Base-by-base conservation (phyloP, 2,797 vertebrate species). In the Gadopsis marmoratus region DNA sequence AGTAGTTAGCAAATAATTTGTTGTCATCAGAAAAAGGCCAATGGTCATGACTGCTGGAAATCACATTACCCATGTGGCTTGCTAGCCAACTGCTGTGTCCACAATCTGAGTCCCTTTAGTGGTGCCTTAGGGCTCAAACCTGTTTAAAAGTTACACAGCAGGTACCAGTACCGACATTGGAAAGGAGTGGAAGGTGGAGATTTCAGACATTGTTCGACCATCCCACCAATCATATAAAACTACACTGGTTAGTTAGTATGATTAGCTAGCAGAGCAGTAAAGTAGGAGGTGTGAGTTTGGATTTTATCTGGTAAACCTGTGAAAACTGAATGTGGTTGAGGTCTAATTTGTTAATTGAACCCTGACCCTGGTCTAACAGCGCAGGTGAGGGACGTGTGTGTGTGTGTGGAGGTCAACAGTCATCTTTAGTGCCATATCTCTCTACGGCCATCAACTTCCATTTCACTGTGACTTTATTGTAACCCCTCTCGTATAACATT, bases 51-150 rank as follows among this genome's bases (percentile, higher is more conserved):
- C 29, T 48, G 13, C 12, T 23, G 66, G 12, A 60, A 54, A 67
- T 67, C 74, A 47, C 39, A 56, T 58, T 70, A 23, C 47, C 17
- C 17, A 10, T 31, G 31, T 65, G 59, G 45, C 19, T 51, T 39
- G 8, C 7, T 14, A 41, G 39, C 17, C 59, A 45, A 48, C 43
- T 35, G 45, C 48, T 35, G 23, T 53, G 47, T 58, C 48, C 3
- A 55, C 23, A 62, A 13, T 31, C 14, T 26, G 26, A 26, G 23
- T 50, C 26, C 12, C 8, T 35, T 26, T 29, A 21, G 17, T 65
- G 21, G 23, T 50, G 50, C 11, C 11, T 35, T 53, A 7, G 16
- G 31, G 21, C 17, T 63, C 51, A 70, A 35, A 54, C 17, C 17
- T 11, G 10, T 50, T 35, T 31, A 21, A 58, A 58, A 13, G 37